Evolutionary conservation across 2,113 vertebrate species (phyloP), one percentile per base, ranked within the genome.

Genomic region (Tinamus guttatus): DNA sequence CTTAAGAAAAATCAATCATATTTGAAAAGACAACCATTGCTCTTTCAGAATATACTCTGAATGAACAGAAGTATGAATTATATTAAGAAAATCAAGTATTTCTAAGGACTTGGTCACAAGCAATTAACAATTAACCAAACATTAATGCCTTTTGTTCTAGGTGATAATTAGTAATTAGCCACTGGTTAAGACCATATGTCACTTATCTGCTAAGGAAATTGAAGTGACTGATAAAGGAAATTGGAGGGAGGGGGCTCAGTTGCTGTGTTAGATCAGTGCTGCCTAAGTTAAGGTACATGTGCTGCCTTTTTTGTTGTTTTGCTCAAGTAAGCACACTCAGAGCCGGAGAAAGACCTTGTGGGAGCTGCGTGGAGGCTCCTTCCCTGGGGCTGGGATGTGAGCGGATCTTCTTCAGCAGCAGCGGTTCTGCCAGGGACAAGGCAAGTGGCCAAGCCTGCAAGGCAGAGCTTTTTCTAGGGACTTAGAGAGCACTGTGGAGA

Each of bases 211-310:
- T 77, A 27, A 3, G 30, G 91, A 96, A 92, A 93, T 91, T 90
- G 74, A 95, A 88, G 69, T 40, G 63, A 74, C 68, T 89, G 89
- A 94, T 84, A 77, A 95, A 92, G 84, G 52, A 91, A 96, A 87
- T 95, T 68, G 65, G 34, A 76, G 25, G 49, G 51, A 27, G 15
- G 62, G 34, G 54, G 68, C 64, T 95, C 68, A 83, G 43, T 83
- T 92, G 76, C 58, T 88, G 6, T 22, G 36, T 18, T 25, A 52
- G 11, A 7, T 54, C 75, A 87, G 49, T 5, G 25, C 4, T 32
- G 88, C 54, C 45, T 43, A 74, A 15, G 36, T 38, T 60, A 83
- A 51, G 25, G 24, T 3, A 5, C 22, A 10, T 21, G 24, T 38
- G 36, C 45, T 54, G n/a, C 13, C 11, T 41, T 13, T n/a, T 12